Base-by-base conservation (phyloP, 2,888 invertebrate species). In the Entomobrya proxima region DNA sequence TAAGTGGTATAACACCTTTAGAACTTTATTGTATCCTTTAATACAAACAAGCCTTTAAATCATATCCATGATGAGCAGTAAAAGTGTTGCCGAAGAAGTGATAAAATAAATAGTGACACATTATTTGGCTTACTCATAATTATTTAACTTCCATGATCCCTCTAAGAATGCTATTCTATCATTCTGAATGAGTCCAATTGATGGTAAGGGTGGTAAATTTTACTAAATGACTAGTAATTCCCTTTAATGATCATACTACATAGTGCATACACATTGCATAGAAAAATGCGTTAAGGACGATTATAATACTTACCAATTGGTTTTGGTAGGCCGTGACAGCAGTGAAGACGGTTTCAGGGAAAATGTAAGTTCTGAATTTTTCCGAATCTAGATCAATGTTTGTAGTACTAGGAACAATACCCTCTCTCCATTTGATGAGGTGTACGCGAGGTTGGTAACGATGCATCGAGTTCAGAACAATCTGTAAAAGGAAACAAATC, bases 241-340 rank as follows among this genome's bases (percentile, higher is more conserved):
- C n/a, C n/a, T n/a, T n/a, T n/a, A n/a, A n/a, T n/a, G n/a, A n/a
- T n/a, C n/a, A n/a, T n/a, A n/a, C n/a, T 35, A 2, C n/a, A n/a
- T 35, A 69, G 11, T 37, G 30, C 74, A 74, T n/a, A n/a, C n/a
- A n/a, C n/a, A n/a, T n/a, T n/a, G n/a, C n/a, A 9, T 50, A 27
- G 2, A 74, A 74, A 27, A 13, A 27, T 44, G 21, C 24, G 6
- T 13, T 21, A 55, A 55, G 7, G 18, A 55, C 24, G 24, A 50
- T n/a, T 15, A 9, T 13, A 50, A 50, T 21, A 94, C 95, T 94
- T 92, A 96, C 96, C 94, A 96, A 94, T 94, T 99, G 99, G 93
- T 99, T 99, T 93, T 99, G 99, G 93, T 99, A 99, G 87, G 99
- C 99, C 86, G 99, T 99, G 90, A 99, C 99, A 85, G 98, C 99